These are phyloP conservation scores for Phrynocephalus forsythii DNA, from an alignment of 2,797 vertebrate species.

Conservation along the genomic window DNA sequence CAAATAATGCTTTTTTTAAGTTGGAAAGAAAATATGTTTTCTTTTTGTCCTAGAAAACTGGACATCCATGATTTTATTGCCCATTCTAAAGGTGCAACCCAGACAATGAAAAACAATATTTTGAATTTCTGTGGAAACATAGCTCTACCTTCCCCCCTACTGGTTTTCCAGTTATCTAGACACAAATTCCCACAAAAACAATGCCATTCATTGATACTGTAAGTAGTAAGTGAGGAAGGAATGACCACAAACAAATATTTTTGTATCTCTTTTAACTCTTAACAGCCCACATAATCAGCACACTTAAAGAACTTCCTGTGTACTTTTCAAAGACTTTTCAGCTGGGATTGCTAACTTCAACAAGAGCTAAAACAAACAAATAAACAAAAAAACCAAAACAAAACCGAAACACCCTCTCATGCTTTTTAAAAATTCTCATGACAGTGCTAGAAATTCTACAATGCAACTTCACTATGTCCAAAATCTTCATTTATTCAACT, in stretches of 20 bases:
- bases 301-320: constrained; percentile 61
- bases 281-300: constrained; percentile 53
- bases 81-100: constrained; percentile 32
- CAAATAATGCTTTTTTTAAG: neutral
- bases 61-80: constrained; percentile 39
- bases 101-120: constrained; percentile 19
- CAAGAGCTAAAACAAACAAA: neutral
- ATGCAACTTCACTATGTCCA: constrained; percentile 16
- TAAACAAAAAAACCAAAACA: too few species aligned
- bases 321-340: constrained; percentile 57
- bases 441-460: constrained; percentile 22
- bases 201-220: constrained; percentile 36
- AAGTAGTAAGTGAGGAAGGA: neutral
- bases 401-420: constrained; percentile 7
- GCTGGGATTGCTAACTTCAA: neutral
- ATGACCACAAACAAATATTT: constrained; percentile 25
- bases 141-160: constrained; percentile 27
- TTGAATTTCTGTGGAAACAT: constrained; percentile 42
- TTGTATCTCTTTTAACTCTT: constrained; percentile 24
- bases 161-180: constrained; percentile 21
- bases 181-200: constrained; percentile 37
- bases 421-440: constrained; percentile 46
- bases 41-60: neutral
- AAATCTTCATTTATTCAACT: constrained; percentile 47
- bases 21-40: neutral